A percentile compares a stretch with the other conserved stretches of the same genome.
phyloP scores from a whole-genome alignment of 2,113 vertebrate species.

The Benitochromis conjunctus region DNA sequence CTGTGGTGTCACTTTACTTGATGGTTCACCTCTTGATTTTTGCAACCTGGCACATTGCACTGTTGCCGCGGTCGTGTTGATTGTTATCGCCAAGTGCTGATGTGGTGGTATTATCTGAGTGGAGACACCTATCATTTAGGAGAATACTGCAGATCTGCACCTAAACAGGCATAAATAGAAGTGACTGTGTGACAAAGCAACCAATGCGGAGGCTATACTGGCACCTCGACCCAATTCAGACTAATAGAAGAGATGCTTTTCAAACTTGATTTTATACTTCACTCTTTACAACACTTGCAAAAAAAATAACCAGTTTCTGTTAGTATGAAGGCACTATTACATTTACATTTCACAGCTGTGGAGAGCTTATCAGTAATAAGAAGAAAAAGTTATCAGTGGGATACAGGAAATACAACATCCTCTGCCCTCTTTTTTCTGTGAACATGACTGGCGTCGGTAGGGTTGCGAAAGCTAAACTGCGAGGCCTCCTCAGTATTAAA shows the following conservation, averaged over 20 bases:
- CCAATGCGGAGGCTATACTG: background rate
- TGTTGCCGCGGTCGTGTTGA: background rate
- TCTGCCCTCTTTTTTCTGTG: conserved; percentile 31
- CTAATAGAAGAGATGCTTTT: background rate
- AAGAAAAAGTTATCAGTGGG: background rate
- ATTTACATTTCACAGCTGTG: background rate
- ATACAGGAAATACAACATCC: background rate
- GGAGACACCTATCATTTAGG: background rate
- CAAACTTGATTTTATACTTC: background rate
- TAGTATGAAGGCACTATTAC: background rate
- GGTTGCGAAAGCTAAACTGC: background rate
- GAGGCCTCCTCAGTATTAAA: conserved; percentile 20
- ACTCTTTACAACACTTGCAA: background rate
- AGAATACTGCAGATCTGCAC: background rate
- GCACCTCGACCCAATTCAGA: background rate
- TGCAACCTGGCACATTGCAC: background rate
- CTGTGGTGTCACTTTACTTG: background rate
- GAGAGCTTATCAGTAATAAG: background rate
- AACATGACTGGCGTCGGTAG: background rate
- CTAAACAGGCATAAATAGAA: background rate
- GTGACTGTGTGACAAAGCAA: background rate
- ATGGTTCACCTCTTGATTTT: background rate
- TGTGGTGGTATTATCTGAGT: background rate
- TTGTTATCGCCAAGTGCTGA: background rate
- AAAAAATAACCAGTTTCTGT: background rate